Conservation (phyloP, 2,888 invertebrate genomes). For the Pycnomerus fuliginosus region DNA sequence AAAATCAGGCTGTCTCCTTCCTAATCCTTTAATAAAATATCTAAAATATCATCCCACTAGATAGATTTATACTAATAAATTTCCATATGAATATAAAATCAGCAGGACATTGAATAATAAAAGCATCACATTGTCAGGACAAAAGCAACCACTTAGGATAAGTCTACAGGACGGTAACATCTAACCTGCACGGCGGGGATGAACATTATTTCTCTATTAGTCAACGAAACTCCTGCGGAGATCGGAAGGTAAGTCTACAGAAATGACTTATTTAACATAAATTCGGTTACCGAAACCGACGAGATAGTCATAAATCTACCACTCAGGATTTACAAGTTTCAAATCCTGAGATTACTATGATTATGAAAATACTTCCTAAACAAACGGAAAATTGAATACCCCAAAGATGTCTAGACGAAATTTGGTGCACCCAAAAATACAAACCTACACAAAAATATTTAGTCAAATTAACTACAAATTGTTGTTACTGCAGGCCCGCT, state of each 20-base stretch:
- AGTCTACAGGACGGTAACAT: slow-evolving; percentile 21
- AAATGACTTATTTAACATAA: slow-evolving; percentile 16
- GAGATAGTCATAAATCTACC: too few relatives aligned
- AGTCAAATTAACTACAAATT: too few relatives aligned
- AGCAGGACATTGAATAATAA: slow-evolving; percentile 23
- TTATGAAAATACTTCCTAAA: too few relatives aligned
- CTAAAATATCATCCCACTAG: slow-evolving; percentile 13
- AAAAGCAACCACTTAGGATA: slow-evolving; percentile 23
- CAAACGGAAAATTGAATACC: too few relatives aligned
- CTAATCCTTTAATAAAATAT: slow-evolving; percentile 18
- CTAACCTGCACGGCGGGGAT: slow-evolving; percentile 16
- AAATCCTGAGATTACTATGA: too few relatives aligned
- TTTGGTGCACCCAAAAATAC: too few relatives aligned
- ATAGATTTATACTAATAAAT: slow-evolving; percentile 24
- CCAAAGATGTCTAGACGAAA: too few relatives aligned
- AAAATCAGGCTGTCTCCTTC: slow-evolving; percentile 7
- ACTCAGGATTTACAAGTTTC: too few relatives aligned
- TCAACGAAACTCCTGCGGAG: slow-evolving; percentile 24
- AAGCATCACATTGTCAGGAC: slow-evolving; percentile 18
- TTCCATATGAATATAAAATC: slow-evolving; percentile 24
- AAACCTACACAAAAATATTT: too few relatives aligned
- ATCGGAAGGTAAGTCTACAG: slow-evolving; percentile 4
- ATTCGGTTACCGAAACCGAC: slow-evolving; percentile 2
- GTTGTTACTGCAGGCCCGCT: too few relatives aligned
- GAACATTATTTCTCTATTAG: slow-evolving; percentile 33